These are phyloP conservation scores for Canis aureus DNA, from an alignment of 2,113 vertebrate species.

Conservation along the genomic window DNA sequence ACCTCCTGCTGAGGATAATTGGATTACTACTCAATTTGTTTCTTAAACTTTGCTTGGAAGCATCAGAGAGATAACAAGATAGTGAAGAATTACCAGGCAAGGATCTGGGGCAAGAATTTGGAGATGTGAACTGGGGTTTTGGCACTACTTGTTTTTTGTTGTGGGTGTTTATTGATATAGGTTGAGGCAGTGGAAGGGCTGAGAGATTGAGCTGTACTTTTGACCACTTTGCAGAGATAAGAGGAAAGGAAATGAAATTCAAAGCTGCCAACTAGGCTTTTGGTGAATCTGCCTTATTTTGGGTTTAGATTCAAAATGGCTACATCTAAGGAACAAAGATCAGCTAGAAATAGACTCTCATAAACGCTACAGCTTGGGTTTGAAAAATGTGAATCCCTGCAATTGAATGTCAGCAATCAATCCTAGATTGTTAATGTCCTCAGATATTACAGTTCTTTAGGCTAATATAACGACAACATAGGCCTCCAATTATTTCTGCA, in stretches of 20 bases:
- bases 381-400: not conserved
- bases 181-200: not conserved
- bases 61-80: not conserved
- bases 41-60: not conserved
- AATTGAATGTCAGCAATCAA: not conserved
- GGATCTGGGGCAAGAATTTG: not conserved
- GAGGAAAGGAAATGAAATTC: not conserved
- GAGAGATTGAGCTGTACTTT: not conserved
- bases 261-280: not conserved
- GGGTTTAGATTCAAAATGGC: not conserved
- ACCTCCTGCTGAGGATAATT: not conserved
- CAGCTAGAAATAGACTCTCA: not conserved
- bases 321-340: not conserved
- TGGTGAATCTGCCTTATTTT: not conserved
- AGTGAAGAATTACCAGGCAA: not conserved
- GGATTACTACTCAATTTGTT: not conserved
- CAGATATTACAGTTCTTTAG: not conserved
- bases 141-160: not conserved
- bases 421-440: not conserved
- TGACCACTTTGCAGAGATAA: not conserved
- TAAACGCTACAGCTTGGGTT: not conserved
- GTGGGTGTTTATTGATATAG: not conserved
- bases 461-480: not conserved
- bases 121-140: not conserved
- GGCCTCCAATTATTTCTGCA: not conserved